Evolutionary conservation across 2,888 invertebrate species (phyloP).

Genomic region (Falcaria lacertinaria): DNA sequence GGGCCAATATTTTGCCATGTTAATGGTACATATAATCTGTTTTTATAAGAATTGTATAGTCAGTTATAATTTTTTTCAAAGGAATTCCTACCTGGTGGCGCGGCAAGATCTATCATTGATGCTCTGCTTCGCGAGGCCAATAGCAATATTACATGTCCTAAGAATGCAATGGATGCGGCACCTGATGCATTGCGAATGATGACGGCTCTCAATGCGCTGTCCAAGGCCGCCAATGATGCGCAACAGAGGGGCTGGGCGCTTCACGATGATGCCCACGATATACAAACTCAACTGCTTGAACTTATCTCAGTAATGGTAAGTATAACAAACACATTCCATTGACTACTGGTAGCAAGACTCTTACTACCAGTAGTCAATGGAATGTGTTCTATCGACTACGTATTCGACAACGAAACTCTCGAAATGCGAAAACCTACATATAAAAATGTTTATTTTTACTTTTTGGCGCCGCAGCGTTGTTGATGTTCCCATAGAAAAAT

Average conservation of each 20-base stretch:
- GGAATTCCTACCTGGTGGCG: slow-evolving; percentile 72
- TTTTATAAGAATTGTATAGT: too few species aligned
- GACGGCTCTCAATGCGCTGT: slow-evolving; percentile 90
- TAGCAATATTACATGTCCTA: slow-evolving; percentile 70
- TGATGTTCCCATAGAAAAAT: too few species aligned
- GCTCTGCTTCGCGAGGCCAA: slow-evolving; percentile 68
- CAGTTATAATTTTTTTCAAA: slow-evolving; percentile 15
- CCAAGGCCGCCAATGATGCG: slow-evolving; percentile 95
- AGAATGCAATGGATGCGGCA: slow-evolving; percentile 87
- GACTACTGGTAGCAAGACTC: too few species aligned
- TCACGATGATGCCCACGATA: slow-evolving; percentile 94
- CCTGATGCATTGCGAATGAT: slow-evolving; percentile 91
- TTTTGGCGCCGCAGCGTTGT: too few species aligned
- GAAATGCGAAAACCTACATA: too few species aligned
- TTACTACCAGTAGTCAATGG: too few species aligned
- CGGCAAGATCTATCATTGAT: slow-evolving; percentile 69
- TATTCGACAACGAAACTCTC: too few species aligned
- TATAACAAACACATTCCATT: too few species aligned
- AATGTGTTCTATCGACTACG: too few species aligned
- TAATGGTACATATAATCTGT: too few species aligned
- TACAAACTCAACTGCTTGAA: slow-evolving; percentile 90
- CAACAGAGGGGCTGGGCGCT: slow-evolving; percentile 97
- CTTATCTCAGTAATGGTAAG: slow-evolving; percentile 89
- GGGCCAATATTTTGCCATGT: too few species aligned
- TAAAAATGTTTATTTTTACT: too few species aligned